Percentiles rank a stretch among this genome's conserved stretches.
phyloP scores from a whole-genome alignment of 2,797 vertebrate species.

The Cryptoprocta ferox region DNA sequence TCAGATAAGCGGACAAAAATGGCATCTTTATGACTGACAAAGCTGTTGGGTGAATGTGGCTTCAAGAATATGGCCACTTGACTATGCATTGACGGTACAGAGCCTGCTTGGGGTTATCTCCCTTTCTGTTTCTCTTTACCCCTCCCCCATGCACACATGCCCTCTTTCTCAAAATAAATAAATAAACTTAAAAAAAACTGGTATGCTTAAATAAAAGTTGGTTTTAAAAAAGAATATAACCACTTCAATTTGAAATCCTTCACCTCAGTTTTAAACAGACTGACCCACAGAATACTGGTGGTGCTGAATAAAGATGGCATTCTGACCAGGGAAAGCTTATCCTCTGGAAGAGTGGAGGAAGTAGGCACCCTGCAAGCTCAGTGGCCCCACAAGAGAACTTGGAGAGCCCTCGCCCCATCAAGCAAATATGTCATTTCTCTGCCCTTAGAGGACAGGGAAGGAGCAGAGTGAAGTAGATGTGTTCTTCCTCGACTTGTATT shows the following conservation, averaged over 20 bases:
- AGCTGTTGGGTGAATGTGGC: neutral
- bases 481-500: neutral
- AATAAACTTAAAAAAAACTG: neutral
- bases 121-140: neutral
- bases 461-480: neutral
- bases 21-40: neutral
- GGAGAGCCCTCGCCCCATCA: neutral
- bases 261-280: neutral
- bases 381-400: fast-evolving
- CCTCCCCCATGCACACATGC: no score
- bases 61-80: neutral
- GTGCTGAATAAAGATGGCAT: neutral
- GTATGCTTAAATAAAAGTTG: no score
- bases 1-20: neutral
- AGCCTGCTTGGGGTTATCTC: no score
- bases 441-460: fast-evolving
- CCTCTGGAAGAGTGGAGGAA: neutral
- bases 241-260: neutral
- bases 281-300: no score
- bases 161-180: neutral
- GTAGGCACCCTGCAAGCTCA: neutral
- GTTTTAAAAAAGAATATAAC: neutral
- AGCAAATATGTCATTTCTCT: neutral
- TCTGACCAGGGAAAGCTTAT: neutral
- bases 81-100: no score